A percentile compares a stretch with the other conserved stretches of the same genome.
phyloP scores from a whole-genome alignment of 2,113 vertebrate genomes.

The Probosciger aterrimus region DNA sequence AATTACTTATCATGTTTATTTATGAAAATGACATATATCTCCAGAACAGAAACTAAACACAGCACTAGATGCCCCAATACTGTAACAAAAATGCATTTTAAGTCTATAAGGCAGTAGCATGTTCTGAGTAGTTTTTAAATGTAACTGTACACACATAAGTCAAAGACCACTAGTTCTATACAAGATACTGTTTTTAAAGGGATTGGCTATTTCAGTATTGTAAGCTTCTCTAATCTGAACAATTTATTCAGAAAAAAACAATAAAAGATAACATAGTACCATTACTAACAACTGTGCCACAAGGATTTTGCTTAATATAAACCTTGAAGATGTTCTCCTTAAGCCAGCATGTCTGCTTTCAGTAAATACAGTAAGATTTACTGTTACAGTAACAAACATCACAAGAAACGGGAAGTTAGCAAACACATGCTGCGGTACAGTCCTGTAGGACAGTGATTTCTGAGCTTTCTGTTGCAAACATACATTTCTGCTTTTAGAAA shows the following conservation, averaged over 20 bases:
- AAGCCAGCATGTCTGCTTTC: neutral
- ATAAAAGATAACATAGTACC: neutral
- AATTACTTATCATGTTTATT: neutral
- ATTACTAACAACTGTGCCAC: neutral
- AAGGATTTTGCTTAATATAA: neutral
- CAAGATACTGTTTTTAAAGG: neutral
- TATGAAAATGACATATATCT: neutral
- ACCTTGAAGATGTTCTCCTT: neutral
- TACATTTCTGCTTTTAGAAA: neutral
- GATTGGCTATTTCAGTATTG: neutral
- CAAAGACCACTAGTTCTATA: neutral
- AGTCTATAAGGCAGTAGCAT: neutral
- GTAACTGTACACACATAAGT: neutral
- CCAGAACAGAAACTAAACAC: neutral
- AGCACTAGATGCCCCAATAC: neutral
- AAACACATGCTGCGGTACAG: neutral
- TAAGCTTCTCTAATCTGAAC: neutral
- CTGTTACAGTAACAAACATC: neutral
- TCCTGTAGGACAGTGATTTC: neutral
- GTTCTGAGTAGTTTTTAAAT: neutral
- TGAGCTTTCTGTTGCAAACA: neutral
- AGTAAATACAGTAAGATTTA: neutral
- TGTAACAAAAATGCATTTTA: neutral
- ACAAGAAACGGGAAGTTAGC: neutral
- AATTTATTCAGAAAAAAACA: neutral